Conservation (phyloP, 2,113 vertebrate species). For the Strigops habroptila region DNA sequence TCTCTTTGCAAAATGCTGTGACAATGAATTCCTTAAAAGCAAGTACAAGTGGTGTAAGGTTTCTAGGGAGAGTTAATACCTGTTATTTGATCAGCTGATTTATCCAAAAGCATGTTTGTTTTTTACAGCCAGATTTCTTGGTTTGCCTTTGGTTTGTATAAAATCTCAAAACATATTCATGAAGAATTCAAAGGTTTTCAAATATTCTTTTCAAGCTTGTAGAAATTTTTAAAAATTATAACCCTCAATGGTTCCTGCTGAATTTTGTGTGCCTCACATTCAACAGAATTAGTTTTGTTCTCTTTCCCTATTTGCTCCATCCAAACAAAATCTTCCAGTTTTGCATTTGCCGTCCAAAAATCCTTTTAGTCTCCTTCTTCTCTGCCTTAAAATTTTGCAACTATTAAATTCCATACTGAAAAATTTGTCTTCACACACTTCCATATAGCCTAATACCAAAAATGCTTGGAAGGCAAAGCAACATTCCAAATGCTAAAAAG, state of each 20-base stretch:
- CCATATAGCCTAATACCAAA: not conserved
- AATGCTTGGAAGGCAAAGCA: not conserved
- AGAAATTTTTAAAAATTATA: not conserved
- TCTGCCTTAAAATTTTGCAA: not conserved
- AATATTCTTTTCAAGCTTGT: not conserved
- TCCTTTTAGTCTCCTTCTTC: not conserved
- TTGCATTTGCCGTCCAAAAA: not conserved
- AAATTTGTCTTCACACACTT: not conserved
- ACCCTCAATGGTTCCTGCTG: not conserved
- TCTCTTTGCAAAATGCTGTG: not conserved
- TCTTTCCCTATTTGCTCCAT: not conserved
- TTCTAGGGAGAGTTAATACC: slow-evolving; percentile 5
- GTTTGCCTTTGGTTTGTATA: not conserved
- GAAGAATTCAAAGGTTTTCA: slow-evolving; percentile 7
- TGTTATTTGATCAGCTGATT: slow-evolving; percentile 20
- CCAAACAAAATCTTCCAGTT: not conserved
- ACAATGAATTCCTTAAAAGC: slow-evolving; percentile 28
- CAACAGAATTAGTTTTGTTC: not conserved
- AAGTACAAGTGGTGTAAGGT: not conserved
- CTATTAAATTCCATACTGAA: slow-evolving; percentile 1
- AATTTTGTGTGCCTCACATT: not conserved
- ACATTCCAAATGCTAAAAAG: not conserved
- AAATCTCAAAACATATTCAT: not conserved
- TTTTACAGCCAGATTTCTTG: not conserved
- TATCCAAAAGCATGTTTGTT: slow-evolving; percentile 10